Evolutionary conservation across 2,888 invertebrate genomes (phyloP).

Genomic region (Teleogryllus oceanicus): DNA sequence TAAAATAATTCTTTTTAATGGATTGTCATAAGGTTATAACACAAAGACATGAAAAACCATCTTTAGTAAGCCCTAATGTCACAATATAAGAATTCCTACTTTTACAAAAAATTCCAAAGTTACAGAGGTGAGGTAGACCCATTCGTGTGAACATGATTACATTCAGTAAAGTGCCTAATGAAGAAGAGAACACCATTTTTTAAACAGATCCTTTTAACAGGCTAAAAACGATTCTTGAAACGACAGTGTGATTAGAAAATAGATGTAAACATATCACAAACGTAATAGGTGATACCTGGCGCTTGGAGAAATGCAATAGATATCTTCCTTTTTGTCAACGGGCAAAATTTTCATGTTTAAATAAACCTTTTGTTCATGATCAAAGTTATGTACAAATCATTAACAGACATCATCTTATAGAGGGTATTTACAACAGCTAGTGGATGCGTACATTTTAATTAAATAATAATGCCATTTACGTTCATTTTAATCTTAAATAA

Average conservation of each 20-base stretch:
- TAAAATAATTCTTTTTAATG: slow-evolving; percentile 25
- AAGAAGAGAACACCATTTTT: not conserved
- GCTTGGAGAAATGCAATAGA: not conserved
- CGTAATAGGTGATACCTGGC: not conserved
- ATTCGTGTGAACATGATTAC: slow-evolving; percentile 12
- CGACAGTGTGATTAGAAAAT: not conserved
- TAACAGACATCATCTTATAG: slow-evolving; percentile 20
- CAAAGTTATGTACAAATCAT: not conserved
- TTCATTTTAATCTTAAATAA: not conserved
- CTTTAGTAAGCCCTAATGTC: slow-evolving; percentile 23
- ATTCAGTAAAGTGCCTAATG: not conserved
- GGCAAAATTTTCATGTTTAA: not conserved
- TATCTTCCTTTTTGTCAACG: not conserved
- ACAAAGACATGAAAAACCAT: slow-evolving; percentile 26
- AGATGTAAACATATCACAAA: not conserved
- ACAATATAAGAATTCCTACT: slow-evolving; percentile 20
- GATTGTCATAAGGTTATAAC: slow-evolving; percentile 23
- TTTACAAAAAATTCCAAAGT: slow-evolving; percentile 11
- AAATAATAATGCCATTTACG: slow-evolving; percentile 9
- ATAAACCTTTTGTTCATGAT: not conserved
- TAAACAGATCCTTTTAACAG: not conserved
- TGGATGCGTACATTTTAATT: slow-evolving; percentile 4
- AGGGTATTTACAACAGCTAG: slow-evolving; percentile 18
- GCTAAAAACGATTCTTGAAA: not conserved
- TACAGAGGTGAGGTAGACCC: slow-evolving; percentile 24